These are phyloP conservation scores for Neodon shergylaensis DNA, from an alignment of 2,113 vertebrate species.

Conservation along the genomic window DNA sequence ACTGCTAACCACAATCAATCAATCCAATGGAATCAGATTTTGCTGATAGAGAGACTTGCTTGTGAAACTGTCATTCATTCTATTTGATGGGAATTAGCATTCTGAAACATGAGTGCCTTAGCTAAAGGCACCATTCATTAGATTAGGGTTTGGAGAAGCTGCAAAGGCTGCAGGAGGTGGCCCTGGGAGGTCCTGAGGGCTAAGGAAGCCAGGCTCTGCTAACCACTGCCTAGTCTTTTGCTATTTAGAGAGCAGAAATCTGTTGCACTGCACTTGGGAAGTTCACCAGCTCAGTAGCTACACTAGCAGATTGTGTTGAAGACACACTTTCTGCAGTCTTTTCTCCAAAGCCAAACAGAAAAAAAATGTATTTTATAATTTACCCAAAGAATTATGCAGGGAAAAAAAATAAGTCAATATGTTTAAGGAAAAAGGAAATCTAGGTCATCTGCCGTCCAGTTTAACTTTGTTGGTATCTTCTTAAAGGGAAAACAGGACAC, in stretches of 20 bases:
- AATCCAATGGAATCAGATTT: slow-evolving; percentile 29
- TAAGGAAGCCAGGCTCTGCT: slow-evolving; percentile 52
- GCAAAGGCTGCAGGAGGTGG: neutral
- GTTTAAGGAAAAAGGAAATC: slow-evolving; percentile 12
- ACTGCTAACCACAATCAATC: neutral
- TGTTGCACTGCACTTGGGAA: neutral
- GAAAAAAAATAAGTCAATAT: neutral
- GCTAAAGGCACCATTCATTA: slow-evolving; percentile 81
- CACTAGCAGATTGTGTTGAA: neutral
- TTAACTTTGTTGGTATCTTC: neutral
- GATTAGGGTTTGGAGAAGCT: slow-evolving; percentile 41
- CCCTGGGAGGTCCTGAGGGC: neutral
- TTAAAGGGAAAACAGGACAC: neutral
- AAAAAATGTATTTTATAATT: neutral
- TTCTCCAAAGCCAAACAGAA: slow-evolving; percentile 44
- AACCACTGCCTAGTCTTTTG: slow-evolving; percentile 59
- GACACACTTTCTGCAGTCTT: neutral
- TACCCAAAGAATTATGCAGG: neutral
- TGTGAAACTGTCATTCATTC: slow-evolving; percentile 47
- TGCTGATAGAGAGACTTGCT: slow-evolving; percentile 43
- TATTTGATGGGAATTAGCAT: slow-evolving; percentile 64
- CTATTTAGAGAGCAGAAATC: slow-evolving; percentile 9
- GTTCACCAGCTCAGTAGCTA: neutral
- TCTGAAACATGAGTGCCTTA: slow-evolving; percentile 69
- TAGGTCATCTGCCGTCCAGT: slow-evolving; percentile 14